Conservation (phyloP, 2,113 vertebrate species). For the Myotis davidii region DNA sequence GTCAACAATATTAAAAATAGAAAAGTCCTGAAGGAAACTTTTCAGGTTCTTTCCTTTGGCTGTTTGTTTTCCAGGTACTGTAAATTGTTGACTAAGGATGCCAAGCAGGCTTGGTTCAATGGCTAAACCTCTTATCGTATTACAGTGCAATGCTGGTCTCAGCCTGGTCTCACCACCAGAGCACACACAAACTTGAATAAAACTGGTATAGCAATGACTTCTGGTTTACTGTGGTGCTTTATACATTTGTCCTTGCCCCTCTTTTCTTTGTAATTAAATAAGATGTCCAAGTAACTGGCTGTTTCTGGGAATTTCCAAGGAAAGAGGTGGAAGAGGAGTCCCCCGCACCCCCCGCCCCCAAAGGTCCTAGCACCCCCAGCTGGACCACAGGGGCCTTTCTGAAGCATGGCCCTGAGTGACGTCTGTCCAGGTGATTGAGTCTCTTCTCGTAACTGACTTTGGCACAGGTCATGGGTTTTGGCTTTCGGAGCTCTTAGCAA, state of each 20-base stretch:
- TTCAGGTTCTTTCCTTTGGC: constrained; percentile 80
- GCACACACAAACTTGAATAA: constrained; percentile 96
- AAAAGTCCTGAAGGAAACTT: constrained; percentile 84
- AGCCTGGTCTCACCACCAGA: constrained; percentile 92
- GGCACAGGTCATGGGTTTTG: not conserved
- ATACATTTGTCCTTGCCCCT: not conserved
- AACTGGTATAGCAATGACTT: constrained; percentile 85
- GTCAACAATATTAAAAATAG: constrained; percentile 86
- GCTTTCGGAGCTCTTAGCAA: not conserved
- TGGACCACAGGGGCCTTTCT: not conserved
- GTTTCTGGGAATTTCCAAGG: not conserved
- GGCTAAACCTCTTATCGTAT: constrained; percentile 86
- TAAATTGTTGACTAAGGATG: constrained; percentile 88
- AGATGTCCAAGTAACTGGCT: not conserved
- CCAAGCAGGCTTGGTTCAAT: constrained; percentile 91
- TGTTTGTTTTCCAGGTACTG: constrained; percentile 84
- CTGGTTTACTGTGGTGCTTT: constrained; percentile 13
- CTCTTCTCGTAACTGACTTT: not conserved
- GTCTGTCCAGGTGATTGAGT: not conserved
- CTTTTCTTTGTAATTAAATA: constrained; percentile 30
- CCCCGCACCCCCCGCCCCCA: not conserved
- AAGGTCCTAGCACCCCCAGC: not conserved
- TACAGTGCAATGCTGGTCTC: constrained; percentile 89
- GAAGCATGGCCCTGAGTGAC: accelerated
- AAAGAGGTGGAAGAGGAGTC: not conserved